Evolutionary conservation across 2,113 vertebrate species (phyloP).

Genomic region (Columba janthina): DNA sequence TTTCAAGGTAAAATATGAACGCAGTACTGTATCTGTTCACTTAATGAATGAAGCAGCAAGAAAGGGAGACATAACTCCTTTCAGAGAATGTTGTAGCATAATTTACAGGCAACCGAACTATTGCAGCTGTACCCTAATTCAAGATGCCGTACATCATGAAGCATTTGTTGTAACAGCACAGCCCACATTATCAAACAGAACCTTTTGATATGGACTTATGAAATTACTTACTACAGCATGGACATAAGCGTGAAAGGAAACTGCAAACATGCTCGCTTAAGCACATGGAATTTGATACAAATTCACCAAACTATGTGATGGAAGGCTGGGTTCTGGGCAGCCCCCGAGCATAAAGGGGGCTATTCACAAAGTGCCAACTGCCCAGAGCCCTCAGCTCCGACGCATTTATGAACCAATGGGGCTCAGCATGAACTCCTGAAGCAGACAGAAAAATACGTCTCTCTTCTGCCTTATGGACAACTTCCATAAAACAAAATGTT

Average conservation of each 20-base stretch:
- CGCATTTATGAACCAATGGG: neutral
- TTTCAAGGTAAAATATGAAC: neutral
- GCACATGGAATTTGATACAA: neutral
- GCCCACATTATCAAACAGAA: neutral
- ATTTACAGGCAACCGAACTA: neutral
- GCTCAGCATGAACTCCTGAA: neutral
- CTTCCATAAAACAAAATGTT: neutral
- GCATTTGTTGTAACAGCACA: neutral
- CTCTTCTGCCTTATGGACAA: neutral
- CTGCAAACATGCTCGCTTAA: neutral
- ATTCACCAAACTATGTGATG: neutral
- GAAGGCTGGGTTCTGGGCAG: neutral
- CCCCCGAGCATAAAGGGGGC: conserved; percentile 5
- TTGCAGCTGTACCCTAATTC: rapidly evolving
- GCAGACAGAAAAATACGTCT: neutral
- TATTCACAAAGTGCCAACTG: conserved; percentile 43
- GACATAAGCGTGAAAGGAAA: neutral
- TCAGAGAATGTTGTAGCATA: neutral
- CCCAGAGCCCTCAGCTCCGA: conserved; percentile 1
- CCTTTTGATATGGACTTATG: rapidly evolving
- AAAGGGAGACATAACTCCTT: neutral
- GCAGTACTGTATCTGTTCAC: neutral
- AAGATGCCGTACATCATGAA: neutral
- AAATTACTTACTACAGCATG: neutral
- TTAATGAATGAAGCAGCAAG: neutral